Base-by-base conservation (phyloP, 1,140 invertebrate species). In the Batillaria attramentaria region DNA sequence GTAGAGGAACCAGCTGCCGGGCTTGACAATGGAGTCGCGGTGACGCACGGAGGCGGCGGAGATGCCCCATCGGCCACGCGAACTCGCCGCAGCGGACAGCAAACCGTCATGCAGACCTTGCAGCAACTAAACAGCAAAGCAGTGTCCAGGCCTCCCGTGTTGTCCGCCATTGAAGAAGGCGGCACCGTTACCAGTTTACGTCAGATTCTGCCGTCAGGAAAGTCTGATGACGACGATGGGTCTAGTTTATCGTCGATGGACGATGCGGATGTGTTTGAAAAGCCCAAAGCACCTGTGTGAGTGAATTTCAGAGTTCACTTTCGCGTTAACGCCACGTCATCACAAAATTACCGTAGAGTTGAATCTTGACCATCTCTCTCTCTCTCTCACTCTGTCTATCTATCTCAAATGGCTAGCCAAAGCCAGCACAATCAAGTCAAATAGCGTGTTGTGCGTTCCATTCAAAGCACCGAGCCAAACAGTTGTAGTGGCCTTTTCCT, bases 111-210 rank as follows among this genome's bases (percentile, higher is more conserved):
- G 37, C 60, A 66, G n/a, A 33, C 42, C 13, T 18, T 77, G 84
- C 83, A 35, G 78, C 82, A 54, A 80, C 81, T 33, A 46, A 81
- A 42, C 10, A 68, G 28, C 4, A 82, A 84, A 54, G 70, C 79
- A 18, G 83, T 85, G 37, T 87, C 85, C 0, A 83, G 87, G 35
- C 79, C 86, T 3, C 86, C 87, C n/a, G 78, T 84, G 4, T 54
- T 89, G 57, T 89, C 87, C 0, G 84, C 86, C n/a, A 87, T 89
- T 54, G 87, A 89, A 72, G 87, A 89, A 66, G 86, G 84, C 6
- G 81, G 81, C 68, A 89, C 87, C 0, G 81, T 89, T 16, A 85
- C 84, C 50, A 89, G 87, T 46, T 76, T 89, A 42, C 77, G 79
- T 33, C 85, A 87, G 70, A 24, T 87, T 24, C 54, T 84, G 2